Conservation (phyloP, 2,797 vertebrate genomes). For the Austrolebias charrua region DNA sequence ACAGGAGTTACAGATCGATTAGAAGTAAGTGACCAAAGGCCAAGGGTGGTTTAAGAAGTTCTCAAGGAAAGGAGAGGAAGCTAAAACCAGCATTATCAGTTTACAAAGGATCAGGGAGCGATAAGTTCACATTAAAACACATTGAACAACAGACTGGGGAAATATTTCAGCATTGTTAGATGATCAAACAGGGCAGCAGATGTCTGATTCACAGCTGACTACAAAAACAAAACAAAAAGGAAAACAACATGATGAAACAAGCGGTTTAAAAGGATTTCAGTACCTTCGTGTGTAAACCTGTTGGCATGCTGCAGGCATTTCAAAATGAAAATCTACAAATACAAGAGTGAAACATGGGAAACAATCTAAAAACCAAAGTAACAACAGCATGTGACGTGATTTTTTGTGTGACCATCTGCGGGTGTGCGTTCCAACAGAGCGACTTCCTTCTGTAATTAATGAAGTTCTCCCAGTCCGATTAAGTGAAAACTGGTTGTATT, state of each 20-base stretch:
- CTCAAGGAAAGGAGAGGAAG: too few species aligned
- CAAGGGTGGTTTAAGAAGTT: too few species aligned
- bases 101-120: conserved; percentile 37
- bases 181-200: conserved; percentile 37
- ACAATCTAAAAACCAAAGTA: conserved; percentile 21
- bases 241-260: conserved; percentile 25
- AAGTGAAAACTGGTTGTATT: conserved; percentile 69
- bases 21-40: too few species aligned
- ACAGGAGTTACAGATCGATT: too few species aligned
- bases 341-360: background rate
- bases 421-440: conserved; percentile 40
- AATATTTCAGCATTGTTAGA: conserved; percentile 33
- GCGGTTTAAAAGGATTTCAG: conserved; percentile 3
- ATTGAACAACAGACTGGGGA: conserved; percentile 37
- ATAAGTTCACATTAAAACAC: conserved; percentile 54
- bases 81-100: conserved; percentile 26
- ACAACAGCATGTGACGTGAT: conserved; percentile 15
- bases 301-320: conserved; percentile 11
- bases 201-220: conserved; percentile 18
- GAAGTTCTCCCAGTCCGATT: conserved; percentile 65
- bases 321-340: background rate
- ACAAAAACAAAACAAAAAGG: conserved; percentile 19
- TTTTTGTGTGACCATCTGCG: conserved; percentile 52
- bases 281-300: conserved; percentile 18
- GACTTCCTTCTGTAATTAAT: conserved; percentile 74